phyloP scores from a whole-genome alignment of 2,113 vertebrate genomes.

The Lonchura striata region DNA sequence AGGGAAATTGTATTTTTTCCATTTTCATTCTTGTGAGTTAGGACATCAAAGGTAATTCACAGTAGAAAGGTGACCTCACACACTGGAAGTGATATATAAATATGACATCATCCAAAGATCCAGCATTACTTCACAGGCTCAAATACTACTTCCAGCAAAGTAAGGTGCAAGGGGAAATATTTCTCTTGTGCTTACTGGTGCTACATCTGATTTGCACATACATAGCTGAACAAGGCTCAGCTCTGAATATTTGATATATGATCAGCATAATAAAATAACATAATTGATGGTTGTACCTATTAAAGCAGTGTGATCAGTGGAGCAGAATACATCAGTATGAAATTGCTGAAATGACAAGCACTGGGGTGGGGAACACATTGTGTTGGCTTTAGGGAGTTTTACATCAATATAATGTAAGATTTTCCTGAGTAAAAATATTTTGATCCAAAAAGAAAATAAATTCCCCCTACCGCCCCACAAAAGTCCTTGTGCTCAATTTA shows the following conservation, averaged over 20 bases:
- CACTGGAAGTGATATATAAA: neutral
- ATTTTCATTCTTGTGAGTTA: neutral
- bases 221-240: neutral
- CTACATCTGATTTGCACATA: neutral
- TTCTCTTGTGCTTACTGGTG: neutral
- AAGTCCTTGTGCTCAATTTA: neutral
- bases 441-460: neutral
- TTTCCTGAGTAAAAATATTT: neutral
- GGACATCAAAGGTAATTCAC: neutral
- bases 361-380: neutral
- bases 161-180: neutral
- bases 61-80: neutral
- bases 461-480: fast-evolving
- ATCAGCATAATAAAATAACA: neutral
- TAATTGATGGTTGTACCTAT: neutral
- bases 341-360: neutral
- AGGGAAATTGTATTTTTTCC: neutral
- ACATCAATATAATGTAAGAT: neutral
- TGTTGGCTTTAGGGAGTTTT: neutral
- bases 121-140: neutral
- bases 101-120: neutral
- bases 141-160: neutral
- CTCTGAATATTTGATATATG: neutral
- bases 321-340: neutral
- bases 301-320: neutral